phyloP scores from a whole-genome alignment of 2,113 vertebrate genomes.

The Pelobates fuscus region DNA sequence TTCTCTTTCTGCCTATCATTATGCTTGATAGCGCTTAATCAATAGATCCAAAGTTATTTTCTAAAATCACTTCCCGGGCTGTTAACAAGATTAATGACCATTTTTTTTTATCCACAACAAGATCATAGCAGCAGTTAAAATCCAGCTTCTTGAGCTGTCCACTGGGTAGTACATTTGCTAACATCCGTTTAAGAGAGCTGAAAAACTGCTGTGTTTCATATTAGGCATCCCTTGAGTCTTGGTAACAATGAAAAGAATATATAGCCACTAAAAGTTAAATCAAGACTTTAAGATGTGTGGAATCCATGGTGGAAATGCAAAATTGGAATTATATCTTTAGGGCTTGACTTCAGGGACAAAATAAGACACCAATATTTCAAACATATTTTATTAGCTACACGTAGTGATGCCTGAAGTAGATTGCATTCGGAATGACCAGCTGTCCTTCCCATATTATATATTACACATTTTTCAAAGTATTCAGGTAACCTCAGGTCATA shows the following conservation, averaged over 20 bases:
- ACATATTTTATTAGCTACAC: conserved; percentile 49
- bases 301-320: conserved; percentile 2
- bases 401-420: conserved; percentile 33
- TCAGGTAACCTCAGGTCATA: conserved; percentile 46
- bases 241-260: conserved; percentile 6
- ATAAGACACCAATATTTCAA: conserved; percentile 27
- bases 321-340: conserved; percentile 43
- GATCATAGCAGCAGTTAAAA: background rate
- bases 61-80: background rate
- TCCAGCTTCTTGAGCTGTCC: background rate
- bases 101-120: background rate
- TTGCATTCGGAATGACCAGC: conserved; percentile 45
- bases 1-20: no score
- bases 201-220: background rate
- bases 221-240: background rate
- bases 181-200: background rate
- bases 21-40: no score
- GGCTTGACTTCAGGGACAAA: conserved; percentile 29
- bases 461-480: conserved; percentile 43
- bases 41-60: background rate
- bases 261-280: conserved; percentile 14
- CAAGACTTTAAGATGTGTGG: conserved; percentile 1
- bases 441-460: conserved; percentile 37
- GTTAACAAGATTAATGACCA: background rate
- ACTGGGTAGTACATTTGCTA: background rate